Base-by-base conservation (phyloP, 2,888 invertebrate genomes). In the Pherbina coryleti region DNA sequence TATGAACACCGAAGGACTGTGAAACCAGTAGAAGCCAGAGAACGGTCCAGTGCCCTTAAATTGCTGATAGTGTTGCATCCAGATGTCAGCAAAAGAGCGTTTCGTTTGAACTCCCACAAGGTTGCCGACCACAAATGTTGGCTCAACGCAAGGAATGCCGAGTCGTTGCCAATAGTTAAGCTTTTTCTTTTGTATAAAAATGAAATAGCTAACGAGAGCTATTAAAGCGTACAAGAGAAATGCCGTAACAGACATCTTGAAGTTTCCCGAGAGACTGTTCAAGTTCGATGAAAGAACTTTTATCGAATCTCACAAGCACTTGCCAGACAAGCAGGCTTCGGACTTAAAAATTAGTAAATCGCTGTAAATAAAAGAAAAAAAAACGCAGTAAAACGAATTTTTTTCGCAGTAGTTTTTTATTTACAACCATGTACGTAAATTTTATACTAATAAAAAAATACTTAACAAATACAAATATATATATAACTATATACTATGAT, bases 11-110 rank as follows among this genome's bases (percentile, higher is more conserved):
- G 78, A 80, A 5, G 87, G 87, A 0, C 79, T 80, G 0, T 80
- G 77, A n/a, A 88, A 85, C 69, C 84, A 83, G 62, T 82, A 89
- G 31, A 88, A 82, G 0, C 89, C 89, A 34, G 31, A 57, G 62
- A 79, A 79, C 83, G 75, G n/a, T 82, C 84, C 0, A 82, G 78
- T 49, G 86, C 85, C 72, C 19, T 77, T 77, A 49, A 69, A 79
- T 37, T 77, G 75, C 5, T 25, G 17, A 17, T 79, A 79, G 34
- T 76, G 31, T 2, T 82, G 57, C 9, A 72, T 22, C 11, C 76
- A 37, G 53, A 78, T 69, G 17, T 78, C 70, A 84, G 85, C 76
- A 86, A 84, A 44, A 75, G 69, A n/a, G 78, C 81, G 9, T 83
- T 72, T 9, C 14, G 17, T 66, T 1, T 17, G 79, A 14, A 79